Evolutionary conservation across 2,888 invertebrate genomes (phyloP).

Genomic region (Anaspis maculata): DNA sequence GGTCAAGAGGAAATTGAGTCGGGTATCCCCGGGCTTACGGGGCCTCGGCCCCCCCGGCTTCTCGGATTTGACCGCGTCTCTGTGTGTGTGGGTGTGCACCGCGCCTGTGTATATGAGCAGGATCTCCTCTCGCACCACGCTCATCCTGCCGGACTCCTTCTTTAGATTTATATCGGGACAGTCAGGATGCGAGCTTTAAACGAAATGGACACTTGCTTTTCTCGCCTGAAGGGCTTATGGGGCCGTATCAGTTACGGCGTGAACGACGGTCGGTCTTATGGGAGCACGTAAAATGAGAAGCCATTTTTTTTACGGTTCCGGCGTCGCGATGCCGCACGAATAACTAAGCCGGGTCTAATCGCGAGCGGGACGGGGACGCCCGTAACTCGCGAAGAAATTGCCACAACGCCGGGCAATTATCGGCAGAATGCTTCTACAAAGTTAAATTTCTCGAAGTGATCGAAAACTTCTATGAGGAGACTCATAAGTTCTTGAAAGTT

Average conservation of each 20-base stretch:
- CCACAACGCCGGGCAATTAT: no score
- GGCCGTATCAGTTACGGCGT: constrained; percentile 11
- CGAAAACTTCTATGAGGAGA: no score
- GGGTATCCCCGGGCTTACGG: constrained; percentile 28
- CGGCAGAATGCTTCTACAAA: no score
- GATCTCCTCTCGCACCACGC: no score
- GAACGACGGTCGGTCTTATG: constrained; percentile 10
- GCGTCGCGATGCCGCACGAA: neutral
- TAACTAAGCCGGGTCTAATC: constrained; percentile 9
- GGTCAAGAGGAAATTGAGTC: constrained; percentile 28
- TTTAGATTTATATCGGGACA: constrained; percentile 29
- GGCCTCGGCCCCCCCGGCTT: constrained; percentile 14
- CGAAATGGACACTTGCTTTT: constrained; percentile 25
- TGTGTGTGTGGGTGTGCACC: no score
- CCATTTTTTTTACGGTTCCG: constrained; percentile 7
- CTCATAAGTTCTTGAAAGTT: no score
- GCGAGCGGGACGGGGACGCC: no score
- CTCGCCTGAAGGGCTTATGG: constrained; percentile 17
- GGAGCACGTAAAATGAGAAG: constrained; percentile 13
- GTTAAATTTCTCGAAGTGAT: no score
- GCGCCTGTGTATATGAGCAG: no score
- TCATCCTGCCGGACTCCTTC: no score
- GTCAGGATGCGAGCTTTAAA: constrained; percentile 23
- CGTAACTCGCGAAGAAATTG: no score
- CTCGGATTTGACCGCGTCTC: no score